Conservation (phyloP, 2,888 invertebrate species). For the Mesoligia furuncula region DNA sequence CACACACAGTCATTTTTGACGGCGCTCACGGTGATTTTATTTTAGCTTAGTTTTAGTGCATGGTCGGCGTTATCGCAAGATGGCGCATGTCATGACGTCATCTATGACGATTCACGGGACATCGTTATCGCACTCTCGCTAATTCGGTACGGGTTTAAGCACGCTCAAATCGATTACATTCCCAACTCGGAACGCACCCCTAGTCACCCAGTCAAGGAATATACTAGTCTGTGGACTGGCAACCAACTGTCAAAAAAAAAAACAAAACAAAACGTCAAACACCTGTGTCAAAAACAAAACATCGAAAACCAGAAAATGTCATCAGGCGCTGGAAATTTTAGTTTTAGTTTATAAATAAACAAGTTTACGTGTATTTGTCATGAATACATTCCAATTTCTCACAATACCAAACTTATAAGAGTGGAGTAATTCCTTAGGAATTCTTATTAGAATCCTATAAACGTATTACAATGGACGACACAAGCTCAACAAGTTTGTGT, state of each 20-base stretch:
- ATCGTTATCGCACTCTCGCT: no score
- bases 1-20: no score
- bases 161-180: no score
- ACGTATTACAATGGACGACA: conserved; percentile 46
- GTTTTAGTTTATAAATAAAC: conserved; percentile 8
- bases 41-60: no score
- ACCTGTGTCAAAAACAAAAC: conserved; percentile 32
- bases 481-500: conserved; percentile 71
- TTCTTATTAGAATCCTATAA: conserved; percentile 42
- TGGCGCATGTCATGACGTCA: no score
- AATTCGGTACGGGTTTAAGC: no score
- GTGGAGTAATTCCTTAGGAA: background rate
- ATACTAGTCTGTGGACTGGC: no score
- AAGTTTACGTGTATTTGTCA: conserved; percentile 15
- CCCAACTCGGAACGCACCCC: no score
- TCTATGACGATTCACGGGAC: no score
- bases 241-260: background rate
- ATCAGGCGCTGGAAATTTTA: conserved; percentile 2
- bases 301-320: conserved; percentile 23
- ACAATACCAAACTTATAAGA: background rate
- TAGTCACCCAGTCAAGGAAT: no score
- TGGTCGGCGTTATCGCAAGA: no score
- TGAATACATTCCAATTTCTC: conserved; percentile 19
- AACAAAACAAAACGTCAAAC: conserved; percentile 18
- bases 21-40: no score